A percentile compares a stretch with the other conserved stretches of the same genome.
These are phyloP conservation scores for Eurypyga helias DNA, from an alignment of 2,113 vertebrate genomes.

Conservation along the genomic window DNA sequence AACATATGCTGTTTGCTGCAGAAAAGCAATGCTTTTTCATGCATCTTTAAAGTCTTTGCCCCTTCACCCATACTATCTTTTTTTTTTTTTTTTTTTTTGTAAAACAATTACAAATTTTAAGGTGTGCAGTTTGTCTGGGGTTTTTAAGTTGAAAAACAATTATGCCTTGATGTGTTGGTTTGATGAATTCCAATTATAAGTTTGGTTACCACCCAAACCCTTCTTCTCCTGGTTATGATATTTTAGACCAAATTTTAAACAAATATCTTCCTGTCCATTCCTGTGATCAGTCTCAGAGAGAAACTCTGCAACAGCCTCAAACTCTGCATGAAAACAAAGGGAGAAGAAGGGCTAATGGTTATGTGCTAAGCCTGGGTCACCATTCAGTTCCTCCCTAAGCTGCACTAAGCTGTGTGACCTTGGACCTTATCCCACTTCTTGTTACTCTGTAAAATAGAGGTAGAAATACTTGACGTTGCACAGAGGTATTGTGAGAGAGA, in stretches of 20 bases:
- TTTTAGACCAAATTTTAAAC: neutral
- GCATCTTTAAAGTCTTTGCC: neutral
- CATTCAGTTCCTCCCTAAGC: neutral
- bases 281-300: neutral
- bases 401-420: neutral
- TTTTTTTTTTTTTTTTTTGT: neutral
- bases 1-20: neutral
- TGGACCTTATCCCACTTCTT: slow-evolving; percentile 3
- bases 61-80: neutral
- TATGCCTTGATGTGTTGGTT: neutral
- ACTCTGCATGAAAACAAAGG: neutral
- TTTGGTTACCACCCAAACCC: neutral
- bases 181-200: neutral
- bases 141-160: neutral
- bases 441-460: neutral
- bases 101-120: slow-evolving; percentile 12
- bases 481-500: neutral
- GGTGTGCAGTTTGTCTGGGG: neutral
- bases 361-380: neutral
- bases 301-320: neutral
- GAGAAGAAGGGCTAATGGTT: neutral
- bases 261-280: neutral
- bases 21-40: neutral
- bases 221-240: neutral
- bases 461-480: neutral